These are phyloP conservation scores for Tigriopus japonicus DNA, from an alignment of 1,140 invertebrate genomes.

Conservation along the genomic window DNA sequence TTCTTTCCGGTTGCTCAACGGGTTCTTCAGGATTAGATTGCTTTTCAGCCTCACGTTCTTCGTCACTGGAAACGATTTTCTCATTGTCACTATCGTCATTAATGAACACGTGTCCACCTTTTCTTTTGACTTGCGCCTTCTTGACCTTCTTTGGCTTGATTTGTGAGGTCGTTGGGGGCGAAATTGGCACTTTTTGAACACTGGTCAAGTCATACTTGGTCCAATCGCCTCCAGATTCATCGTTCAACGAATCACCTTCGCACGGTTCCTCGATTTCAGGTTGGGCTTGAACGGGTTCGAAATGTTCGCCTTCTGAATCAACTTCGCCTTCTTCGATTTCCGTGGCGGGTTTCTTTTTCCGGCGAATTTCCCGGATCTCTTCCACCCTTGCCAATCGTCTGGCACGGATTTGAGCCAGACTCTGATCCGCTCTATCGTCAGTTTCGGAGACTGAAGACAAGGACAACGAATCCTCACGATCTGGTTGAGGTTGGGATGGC, in stretches of 20 bases:
- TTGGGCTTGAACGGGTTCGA: constrained; percentile 3
- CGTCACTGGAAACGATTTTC: background rate
- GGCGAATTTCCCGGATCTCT: background rate
- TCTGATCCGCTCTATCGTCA: background rate
- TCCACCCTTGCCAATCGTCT: constrained; percentile 4
- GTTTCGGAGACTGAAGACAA: background rate
- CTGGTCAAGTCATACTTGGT: too few species aligned
- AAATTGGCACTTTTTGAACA: too few species aligned
- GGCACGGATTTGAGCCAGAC: constrained; percentile 3
- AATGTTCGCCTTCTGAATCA: constrained; percentile 18
- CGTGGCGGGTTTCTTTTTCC: constrained; percentile 4
- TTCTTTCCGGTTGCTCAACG: too few species aligned
- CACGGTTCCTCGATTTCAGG: too few species aligned
- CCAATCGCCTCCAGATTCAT: too few species aligned
- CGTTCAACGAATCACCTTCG: too few species aligned
- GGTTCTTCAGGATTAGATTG: too few species aligned
- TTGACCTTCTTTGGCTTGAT: background rate
- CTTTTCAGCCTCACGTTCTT: background rate
- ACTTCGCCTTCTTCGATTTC: constrained; percentile 20
- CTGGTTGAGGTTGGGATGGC: background rate
- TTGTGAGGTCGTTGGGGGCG: background rate
- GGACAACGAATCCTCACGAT: background rate
- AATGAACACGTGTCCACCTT: background rate
- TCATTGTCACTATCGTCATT: constrained; percentile 4
- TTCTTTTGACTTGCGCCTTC: background rate